Conservation (phyloP, 2,113 vertebrate genomes). For the Scytalopus superciliaris region DNA sequence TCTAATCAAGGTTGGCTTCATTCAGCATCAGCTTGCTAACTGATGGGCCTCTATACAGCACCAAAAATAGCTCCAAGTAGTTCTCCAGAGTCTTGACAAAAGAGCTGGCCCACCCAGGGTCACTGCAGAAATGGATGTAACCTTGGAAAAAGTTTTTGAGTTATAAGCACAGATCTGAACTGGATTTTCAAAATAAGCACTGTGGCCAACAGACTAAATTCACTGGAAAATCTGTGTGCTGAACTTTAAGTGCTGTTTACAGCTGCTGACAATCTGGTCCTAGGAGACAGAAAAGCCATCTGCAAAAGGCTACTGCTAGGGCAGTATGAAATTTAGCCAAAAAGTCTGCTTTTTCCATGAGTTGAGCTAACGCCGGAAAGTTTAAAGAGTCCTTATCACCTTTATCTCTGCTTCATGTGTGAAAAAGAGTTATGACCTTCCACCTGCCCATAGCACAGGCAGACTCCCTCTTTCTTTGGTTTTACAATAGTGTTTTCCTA, state of each 20-base stretch:
- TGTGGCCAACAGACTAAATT: constrained; percentile 1
- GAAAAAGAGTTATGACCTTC: constrained; percentile 53
- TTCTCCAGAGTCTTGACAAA: not conserved
- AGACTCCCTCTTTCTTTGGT: constrained; percentile 29
- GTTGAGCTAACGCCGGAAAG: constrained; percentile 39
- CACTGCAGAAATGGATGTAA: not conserved
- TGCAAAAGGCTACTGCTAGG: not conserved
- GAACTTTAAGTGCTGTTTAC: not conserved
- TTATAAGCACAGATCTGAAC: not conserved
- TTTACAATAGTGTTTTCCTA: constrained; percentile 59
- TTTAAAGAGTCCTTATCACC: constrained; percentile 40
- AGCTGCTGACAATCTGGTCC: not conserved
- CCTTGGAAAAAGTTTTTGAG: not conserved
- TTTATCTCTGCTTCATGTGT: constrained; percentile 44
- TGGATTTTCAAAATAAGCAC: constrained; percentile 8
- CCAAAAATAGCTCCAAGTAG: not conserved
- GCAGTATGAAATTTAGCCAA: constrained; percentile 8
- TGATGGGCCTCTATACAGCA: not conserved
- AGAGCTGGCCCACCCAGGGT: not conserved
- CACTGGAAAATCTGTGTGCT: not conserved
- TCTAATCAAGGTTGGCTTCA: not conserved
- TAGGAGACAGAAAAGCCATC: constrained; percentile 37
- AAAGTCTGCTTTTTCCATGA: constrained; percentile 49
- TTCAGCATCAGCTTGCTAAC: not conserved
- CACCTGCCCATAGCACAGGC: constrained; percentile 35